phyloP scores from a whole-genome alignment of 2,888 invertebrate genomes.

The Dryobota labecula region DNA sequence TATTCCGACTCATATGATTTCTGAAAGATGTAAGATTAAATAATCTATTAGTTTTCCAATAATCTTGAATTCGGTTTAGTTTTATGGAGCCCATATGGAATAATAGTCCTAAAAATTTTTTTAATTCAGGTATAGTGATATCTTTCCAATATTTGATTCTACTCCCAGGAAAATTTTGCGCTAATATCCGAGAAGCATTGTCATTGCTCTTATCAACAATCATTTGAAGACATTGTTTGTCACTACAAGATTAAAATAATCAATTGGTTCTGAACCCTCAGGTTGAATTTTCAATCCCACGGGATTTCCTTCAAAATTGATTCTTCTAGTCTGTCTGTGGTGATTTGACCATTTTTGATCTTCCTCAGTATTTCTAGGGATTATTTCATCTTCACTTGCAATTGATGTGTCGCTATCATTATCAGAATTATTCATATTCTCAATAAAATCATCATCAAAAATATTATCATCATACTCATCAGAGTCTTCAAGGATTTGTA shows the following conservation, averaged over 20 bases:
- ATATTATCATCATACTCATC: neutral
- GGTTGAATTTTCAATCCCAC: constrained; percentile 9
- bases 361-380: neutral
- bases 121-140: neutral
- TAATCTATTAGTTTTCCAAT: constrained; percentile 5
- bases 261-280: constrained; percentile 26
- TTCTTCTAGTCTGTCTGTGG: neutral
- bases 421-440: neutral
- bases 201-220: constrained; percentile 6
- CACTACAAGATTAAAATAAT: constrained; percentile 3
- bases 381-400: neutral
- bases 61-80: constrained; percentile 19
- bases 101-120: constrained; percentile 7
- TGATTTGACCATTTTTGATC: neutral
- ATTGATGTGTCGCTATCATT: constrained; percentile 1
- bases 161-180: constrained; percentile 13
- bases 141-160: constrained; percentile 10
- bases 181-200: constrained; percentile 6
- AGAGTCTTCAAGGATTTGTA: neutral
- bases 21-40: constrained; percentile 11
- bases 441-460: neutral
- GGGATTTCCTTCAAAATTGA: neutral
- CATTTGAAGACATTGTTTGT: constrained; percentile 1
- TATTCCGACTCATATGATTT: constrained; percentile 1
- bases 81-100: constrained; percentile 18